These are phyloP conservation scores for Astyanax mexicanus DNA, from an alignment of 2,797 vertebrate genomes.

Conservation along the genomic window DNA sequence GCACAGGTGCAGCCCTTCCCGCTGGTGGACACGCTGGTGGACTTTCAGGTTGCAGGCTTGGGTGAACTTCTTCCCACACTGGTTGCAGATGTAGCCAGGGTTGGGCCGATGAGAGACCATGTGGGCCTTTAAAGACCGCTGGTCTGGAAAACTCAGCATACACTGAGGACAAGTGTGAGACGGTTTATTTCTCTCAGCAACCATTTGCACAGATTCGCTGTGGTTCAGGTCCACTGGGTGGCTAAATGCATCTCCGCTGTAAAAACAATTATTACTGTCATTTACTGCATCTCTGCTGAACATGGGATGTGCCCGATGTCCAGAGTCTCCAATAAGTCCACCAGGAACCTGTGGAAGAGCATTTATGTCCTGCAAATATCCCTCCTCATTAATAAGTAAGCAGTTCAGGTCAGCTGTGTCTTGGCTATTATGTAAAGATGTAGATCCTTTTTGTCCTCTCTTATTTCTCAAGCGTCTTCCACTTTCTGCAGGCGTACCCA, in stretches of 20 bases:
- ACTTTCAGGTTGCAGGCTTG: slow-evolving; percentile 81
- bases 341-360: slow-evolving; percentile 64
- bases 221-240: slow-evolving; percentile 72
- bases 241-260: slow-evolving; percentile 72
- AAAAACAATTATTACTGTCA: slow-evolving; percentile 59
- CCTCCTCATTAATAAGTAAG: slow-evolving; percentile 82
- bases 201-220: slow-evolving; percentile 62
- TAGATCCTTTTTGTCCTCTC: slow-evolving; percentile 32
- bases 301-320: slow-evolving; percentile 61
- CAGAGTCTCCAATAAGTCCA: slow-evolving; percentile 54
- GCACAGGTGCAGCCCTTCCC: slow-evolving; percentile 78
- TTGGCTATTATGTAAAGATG: slow-evolving; percentile 61
- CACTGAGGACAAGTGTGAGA: slow-evolving; percentile 70
- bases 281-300: slow-evolving; percentile 54
- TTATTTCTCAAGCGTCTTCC: slow-evolving; percentile 64
- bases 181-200: slow-evolving; percentile 51
- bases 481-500: slow-evolving; percentile 56
- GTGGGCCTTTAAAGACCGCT: slow-evolving; percentile 70
- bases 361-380: slow-evolving; percentile 76
- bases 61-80: slow-evolving; percentile 79
- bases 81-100: slow-evolving; percentile 70
- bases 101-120: slow-evolving; percentile 68
- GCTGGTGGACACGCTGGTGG: slow-evolving; percentile 78
- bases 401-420: slow-evolving; percentile 73
- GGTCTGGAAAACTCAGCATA: slow-evolving; percentile 67